Conservation (phyloP, 2,888 invertebrate species). For the Orthosia gracilis region DNA sequence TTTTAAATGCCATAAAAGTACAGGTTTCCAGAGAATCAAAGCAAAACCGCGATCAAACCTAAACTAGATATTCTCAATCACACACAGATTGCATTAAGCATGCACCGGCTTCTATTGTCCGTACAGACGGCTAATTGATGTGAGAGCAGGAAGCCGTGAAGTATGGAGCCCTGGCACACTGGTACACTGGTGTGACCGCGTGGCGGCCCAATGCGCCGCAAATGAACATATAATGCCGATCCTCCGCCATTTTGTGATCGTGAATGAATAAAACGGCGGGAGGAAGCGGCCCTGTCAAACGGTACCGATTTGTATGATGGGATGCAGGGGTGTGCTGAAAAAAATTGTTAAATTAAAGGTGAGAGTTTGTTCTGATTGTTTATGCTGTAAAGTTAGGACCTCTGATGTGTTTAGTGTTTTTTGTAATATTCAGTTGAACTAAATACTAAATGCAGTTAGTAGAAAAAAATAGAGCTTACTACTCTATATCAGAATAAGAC, state of each 20-base stretch:
- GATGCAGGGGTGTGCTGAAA: conserved; percentile 51
- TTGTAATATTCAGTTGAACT: too few species aligned
- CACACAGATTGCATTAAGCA: conserved; percentile 48
- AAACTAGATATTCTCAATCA: conserved; percentile 14
- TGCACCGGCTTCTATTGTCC: conserved; percentile 51
- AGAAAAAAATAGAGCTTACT: too few species aligned
- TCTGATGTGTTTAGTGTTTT: too few species aligned
- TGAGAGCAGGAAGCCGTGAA: conserved; percentile 77
- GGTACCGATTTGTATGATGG: conserved; percentile 80
- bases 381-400: too few species aligned
- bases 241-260: conserved; percentile 69
- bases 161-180: conserved; percentile 56
- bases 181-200: conserved; percentile 77
- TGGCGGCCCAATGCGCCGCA: conserved; percentile 75
- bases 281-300: conserved; percentile 81
- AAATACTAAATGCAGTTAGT: too few species aligned
- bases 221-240: conserved; percentile 86
- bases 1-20: rapidly evolving
- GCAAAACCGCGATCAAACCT: neutral
- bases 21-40: neutral
- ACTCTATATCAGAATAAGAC: too few species aligned
- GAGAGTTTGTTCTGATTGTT: too few species aligned
- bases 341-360: neutral
- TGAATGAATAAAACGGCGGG: conserved; percentile 77
- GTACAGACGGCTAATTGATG: conserved; percentile 82